Evolutionary conservation across 2,113 vertebrate genomes (phyloP), one percentile per base, ranked within the genome.

Genomic region (Pseudois nayaur): DNA sequence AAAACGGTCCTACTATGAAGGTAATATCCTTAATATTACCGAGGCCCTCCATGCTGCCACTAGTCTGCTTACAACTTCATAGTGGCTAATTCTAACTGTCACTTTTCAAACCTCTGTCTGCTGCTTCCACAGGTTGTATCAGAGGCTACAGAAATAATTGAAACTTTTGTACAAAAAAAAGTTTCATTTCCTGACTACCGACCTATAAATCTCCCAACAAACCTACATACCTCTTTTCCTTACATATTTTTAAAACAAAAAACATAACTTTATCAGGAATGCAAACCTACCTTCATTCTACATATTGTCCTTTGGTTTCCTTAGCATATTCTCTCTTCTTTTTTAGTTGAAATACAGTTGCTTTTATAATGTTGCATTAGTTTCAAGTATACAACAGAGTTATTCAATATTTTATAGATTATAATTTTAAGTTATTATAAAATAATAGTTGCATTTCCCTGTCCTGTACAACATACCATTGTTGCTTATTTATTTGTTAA

Each of bases 1-100:
- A 62, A 21, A 6, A 48, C 1, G 1, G 21, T 29, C 5, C 13
- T 12, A 36, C 40, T 31, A 0, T 14, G 8, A 13, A 13, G 25
- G 5, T 8, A 17, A 43, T 76, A 1, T n/a, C 29, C 8, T 52
- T 36, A 7, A 8, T 15, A 31, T 57, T 31, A 40, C 3, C 2
- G 13, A 54, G n/a, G 29, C 55, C 14, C 19, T 21, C 2, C 16
- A 1, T 62, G 23, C 5, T 85, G 25, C 19, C 15, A 36, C 23
- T 55, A 36, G 3, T 13, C 33, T 67, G 50, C 36, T 54, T 54
- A 1, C 33, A 16, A 31, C 29, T 45, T 23, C 25, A 13, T 2
- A 48, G 50, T n/a, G 40, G 17, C 3, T 82, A 17, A 67, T 62
- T 59, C 33, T 19, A 91, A 6, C 25, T 59, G 40, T 57, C 12